phyloP scores from a whole-genome alignment of 1,140 invertebrate genomes.

The Caenorhabditis remanei region DNA sequence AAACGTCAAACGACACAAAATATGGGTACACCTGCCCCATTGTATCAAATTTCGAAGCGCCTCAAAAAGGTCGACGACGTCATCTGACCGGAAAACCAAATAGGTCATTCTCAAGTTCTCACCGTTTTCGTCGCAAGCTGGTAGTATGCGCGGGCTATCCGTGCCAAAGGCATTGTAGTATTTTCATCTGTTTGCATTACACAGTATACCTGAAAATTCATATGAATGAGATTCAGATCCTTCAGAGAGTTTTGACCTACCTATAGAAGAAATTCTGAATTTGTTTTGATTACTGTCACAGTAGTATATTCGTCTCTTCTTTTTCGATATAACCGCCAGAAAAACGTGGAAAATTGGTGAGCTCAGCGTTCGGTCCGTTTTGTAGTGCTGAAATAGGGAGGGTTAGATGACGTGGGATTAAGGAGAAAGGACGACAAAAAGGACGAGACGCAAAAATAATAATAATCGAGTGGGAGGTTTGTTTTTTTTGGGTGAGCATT shows the following conservation, averaged over 20 bases:
- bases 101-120: conserved; percentile 13
- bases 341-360: conserved; percentile 9
- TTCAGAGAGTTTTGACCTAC: not conserved
- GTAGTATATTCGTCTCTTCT: not conserved
- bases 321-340: not conserved
- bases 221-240: not conserved
- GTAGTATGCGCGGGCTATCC: conserved; percentile 54
- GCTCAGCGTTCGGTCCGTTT: conserved; percentile 25
- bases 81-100: conserved; percentile 19
- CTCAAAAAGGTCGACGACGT: not conserved
- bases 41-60: not conserved
- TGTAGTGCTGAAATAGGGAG: not conserved
- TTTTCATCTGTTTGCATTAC: conserved; percentile 54
- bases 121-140: conserved; percentile 49
- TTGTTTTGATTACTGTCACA: not conserved
- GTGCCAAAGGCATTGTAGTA: conserved; percentile 55
- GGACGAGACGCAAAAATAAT: not conserved
- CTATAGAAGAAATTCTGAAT: conserved; percentile 46
- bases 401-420: not conserved
- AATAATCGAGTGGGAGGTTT: not conserved
- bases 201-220: conserved; percentile 36
- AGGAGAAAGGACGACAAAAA: not conserved
- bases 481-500: not conserved
- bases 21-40: not conserved
- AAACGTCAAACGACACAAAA: not conserved